Evolutionary conservation across 92 coral and sea anemone species (phyloP).

Genomic region (Porites rus): DNA sequence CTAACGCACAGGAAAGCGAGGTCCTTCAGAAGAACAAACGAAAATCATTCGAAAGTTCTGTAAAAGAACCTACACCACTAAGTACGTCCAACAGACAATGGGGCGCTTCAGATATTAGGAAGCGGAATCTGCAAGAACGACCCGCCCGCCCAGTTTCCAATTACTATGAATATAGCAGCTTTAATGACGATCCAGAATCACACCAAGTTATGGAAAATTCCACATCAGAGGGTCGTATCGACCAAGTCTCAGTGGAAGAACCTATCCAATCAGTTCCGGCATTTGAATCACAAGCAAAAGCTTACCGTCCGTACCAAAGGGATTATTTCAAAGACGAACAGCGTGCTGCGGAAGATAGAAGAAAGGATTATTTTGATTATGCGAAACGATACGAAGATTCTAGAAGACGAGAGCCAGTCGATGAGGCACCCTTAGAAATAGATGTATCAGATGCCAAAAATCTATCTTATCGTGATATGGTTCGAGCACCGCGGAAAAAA

Average conservation of each 20-base stretch:
- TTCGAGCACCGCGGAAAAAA: conserved; percentile 54
- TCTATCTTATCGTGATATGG: conserved; percentile 71
- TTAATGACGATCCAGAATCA: conserved; percentile 17
- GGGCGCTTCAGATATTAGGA: conserved; percentile 14
- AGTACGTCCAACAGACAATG: conserved; percentile 60
- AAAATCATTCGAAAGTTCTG: conserved; percentile 71
- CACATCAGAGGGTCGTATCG: conserved; percentile 14
- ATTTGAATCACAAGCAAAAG: not conserved
- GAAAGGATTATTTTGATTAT: conserved; percentile 29
- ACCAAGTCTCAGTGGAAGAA: conserved; percentile 19
- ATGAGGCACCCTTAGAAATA: conserved; percentile 30
- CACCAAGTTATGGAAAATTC: not conserved
- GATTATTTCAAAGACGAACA: conserved; percentile 7
- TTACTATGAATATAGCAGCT: conserved; percentile 46
- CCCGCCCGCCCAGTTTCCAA: conserved; percentile 49
- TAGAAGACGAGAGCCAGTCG: conserved; percentile 9
- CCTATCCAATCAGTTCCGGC: conserved; percentile 9
- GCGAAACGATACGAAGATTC: conserved; percentile 25
- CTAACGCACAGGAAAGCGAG: conserved; percentile 70
- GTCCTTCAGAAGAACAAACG: conserved; percentile 74
- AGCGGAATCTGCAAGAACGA: conserved; percentile 17
- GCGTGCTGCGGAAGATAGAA: conserved; percentile 6
- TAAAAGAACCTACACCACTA: conserved; percentile 65
- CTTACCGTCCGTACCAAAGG: not conserved
- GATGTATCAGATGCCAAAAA: conserved; percentile 49